Percentiles rank a stretch among this genome's conserved stretches.
phyloP scores from a whole-genome alignment of 2,888 invertebrate genomes.

The Uropetala carovei region DNA sequence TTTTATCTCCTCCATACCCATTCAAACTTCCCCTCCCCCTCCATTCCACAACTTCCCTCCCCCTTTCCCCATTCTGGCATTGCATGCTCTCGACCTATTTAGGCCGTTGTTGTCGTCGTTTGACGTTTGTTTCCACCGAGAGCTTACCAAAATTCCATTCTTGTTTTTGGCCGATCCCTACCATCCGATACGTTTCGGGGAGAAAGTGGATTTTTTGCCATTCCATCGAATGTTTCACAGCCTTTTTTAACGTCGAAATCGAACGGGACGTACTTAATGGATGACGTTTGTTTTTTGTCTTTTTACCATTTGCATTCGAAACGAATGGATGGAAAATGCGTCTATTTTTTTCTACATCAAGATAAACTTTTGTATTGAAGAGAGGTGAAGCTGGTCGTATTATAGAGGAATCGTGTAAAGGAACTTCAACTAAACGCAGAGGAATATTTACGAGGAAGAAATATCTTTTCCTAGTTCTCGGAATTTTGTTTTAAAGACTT shows the following conservation, averaged over 20 bases:
- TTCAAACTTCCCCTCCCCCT: not conserved
- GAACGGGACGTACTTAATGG: not conserved
- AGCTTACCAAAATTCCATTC: constrained; percentile 48
- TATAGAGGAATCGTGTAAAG: no score
- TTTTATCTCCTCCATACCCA: constrained; percentile 37
- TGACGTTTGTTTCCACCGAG: constrained; percentile 40
- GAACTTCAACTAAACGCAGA: no score
- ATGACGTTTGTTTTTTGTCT: no score
- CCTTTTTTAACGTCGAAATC: not conserved
- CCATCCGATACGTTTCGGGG: constrained; percentile 40
- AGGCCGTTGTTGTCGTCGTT: constrained; percentile 9
- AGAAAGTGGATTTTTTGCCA: constrained; percentile 46
- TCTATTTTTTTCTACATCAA: no score
- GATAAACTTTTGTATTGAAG: no score
- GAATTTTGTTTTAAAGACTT: no score
- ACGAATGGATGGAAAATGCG: no score
- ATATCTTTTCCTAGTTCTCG: no score
- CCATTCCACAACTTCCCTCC: not conserved
- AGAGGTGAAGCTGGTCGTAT: no score
- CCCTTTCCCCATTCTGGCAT: not conserved
- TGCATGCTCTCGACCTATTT: constrained; percentile 42
- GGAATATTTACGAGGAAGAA: no score
- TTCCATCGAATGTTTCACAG: constrained; percentile 19
- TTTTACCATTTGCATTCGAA: no score
- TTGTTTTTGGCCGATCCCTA: constrained; percentile 36